phyloP scores from a whole-genome alignment of 2,888 invertebrate species.

The Caenorhabditis wallacei region DNA sequence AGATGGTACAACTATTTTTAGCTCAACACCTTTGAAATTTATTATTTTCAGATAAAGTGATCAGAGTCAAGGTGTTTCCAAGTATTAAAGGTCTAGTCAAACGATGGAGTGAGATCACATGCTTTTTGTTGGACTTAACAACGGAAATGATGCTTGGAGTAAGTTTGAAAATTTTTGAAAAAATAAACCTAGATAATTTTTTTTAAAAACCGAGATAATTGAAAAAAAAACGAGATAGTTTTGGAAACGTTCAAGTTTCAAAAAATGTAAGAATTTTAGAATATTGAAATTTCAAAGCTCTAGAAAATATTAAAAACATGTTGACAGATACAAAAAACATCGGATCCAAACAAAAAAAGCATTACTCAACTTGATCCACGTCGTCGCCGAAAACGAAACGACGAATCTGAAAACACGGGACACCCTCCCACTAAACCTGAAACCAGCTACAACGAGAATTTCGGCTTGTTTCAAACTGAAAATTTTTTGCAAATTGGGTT shows the following conservation, averaged over 20 bases:
- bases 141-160: conserved; percentile 44
- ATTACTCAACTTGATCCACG: conserved; percentile 2
- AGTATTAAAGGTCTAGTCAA: conserved; percentile 42
- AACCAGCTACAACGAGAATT: conserved; percentile 13
- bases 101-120: conserved; percentile 40
- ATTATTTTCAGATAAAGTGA: conserved; percentile 43
- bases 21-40: background rate
- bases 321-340: conserved; percentile 29
- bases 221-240: too few species aligned
- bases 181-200: background rate
- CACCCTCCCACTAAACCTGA: conserved; percentile 25
- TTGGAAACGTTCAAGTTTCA: too few species aligned
- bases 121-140: conserved; percentile 51
- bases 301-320: too few species aligned
- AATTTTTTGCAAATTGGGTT: conserved; percentile 63
- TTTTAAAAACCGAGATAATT: too few species aligned
- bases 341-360: conserved; percentile 20
- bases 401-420: conserved; percentile 16
- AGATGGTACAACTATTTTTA: conserved; percentile 34
- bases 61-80: conserved; percentile 53
- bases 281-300: too few species aligned
- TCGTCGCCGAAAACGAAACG: conserved; percentile 9
- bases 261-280: too few species aligned
- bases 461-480: conserved; percentile 38
- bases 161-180: background rate